Base-by-base conservation (phyloP, 2,888 invertebrate genomes). In the Ophioninae sp. region DNA sequence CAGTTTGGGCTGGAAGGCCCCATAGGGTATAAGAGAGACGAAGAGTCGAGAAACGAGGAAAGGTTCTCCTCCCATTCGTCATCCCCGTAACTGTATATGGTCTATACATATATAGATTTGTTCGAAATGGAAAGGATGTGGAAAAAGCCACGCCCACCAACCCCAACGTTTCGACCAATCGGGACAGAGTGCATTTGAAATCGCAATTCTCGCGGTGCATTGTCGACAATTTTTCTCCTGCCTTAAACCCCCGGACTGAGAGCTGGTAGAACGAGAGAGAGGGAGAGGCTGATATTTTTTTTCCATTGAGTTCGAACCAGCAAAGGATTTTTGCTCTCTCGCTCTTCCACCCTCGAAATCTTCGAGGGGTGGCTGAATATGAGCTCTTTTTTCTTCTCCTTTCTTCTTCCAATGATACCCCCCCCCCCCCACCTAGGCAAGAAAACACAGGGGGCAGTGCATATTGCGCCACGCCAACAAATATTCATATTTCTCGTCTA, bases 41-140 rank as follows among this genome's bases (percentile, higher is more conserved):
- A 79, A 79, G 56, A 83, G 41, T 17, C 44, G 22, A 56, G 65
- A 59, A 58, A 10, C 13, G 73, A 61, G 79, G 67, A 71, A 79
- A 81, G 77, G 65, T 58, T 58, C 37, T 39, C 58, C 41, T 9
- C 39, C 39, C 65, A 41, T 51, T 51, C 51, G 51, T 51, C 71
- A 23, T 71, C 71, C 71, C n/a, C 8, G 37, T 20, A 56, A 30
- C 58, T 58, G 37, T 37, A 37, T 56, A 20, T 8, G 41, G 13
- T 65, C n/a, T 37, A 37, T 65, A 39, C 39, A n/a, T 37, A 17
- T 20, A 37, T 68, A 30, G 22, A 64, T 89, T 88, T 90, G 91
- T 90, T 90, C 90, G 90, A 92, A 92, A 92, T 92, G 91, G 92
- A 92, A 92, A 92, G 90, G 91, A 56, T 89, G 89, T 88, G 51